Evolutionary conservation across 1,140 invertebrate genomes (phyloP), one percentile per base, ranked within the genome.

Genomic region (Papilio polytes): DNA sequence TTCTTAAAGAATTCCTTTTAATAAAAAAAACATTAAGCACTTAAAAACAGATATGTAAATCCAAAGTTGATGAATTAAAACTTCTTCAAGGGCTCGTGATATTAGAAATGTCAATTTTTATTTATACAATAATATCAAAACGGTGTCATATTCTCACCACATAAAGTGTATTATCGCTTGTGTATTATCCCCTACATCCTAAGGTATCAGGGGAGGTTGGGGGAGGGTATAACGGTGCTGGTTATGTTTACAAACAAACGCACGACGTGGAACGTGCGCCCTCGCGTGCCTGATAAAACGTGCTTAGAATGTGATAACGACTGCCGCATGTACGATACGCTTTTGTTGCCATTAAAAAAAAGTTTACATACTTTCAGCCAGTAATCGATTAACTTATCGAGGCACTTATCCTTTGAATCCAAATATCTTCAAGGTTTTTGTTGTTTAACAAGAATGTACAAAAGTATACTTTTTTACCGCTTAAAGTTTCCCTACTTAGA

Each of bases 241-340:
- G 63, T 66, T 66, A 26, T 66, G 63, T 66, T 66, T 66, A 66
- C 63, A 66, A 66, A 66, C 63, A 66, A 3, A 31, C 63, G 63
- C 59, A 13, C 59, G 20, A 31, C 22, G 63, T 26, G 63, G 63
- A 66, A 66, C 63, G 63, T 66, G 63, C 26, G 59, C n/a, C 63
- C 63, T 66, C 63, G 63, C 63, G 63, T 66, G 63, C 63, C 22
- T 66, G 63, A 31, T 66, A 66, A 66, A 66, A 66, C 63, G 63
- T 66, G 63, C 63, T 66, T 66, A 18, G 63, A 66, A 66, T 66
- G 63, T 66, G 63, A 66, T 66, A 66, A 66, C 22, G 26, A 66
- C 1, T 66, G 22, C 22, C 63, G 63, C 10, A 26, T 66, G 20
- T 22, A 63, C 63, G 26, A 26, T 26, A 26, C 20, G 20, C 9